Percentiles rank a stretch among this genome's conserved stretches.
Evolutionary conservation across 2,797 vertebrate genomes (phyloP).

Genomic region (Enteromius afrohamiltoni): DNA sequence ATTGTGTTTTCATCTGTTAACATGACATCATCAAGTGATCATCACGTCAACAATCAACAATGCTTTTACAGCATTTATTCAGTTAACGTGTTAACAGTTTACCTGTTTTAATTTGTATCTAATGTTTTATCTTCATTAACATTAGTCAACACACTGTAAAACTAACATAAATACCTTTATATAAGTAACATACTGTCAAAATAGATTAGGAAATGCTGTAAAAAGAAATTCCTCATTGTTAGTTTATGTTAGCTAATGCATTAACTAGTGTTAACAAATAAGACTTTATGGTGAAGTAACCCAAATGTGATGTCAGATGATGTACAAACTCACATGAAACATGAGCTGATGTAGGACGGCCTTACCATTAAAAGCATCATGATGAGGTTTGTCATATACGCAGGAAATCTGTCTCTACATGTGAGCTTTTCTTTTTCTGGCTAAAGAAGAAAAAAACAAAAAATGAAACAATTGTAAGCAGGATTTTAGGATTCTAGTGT

Average conservation of each 20-base stretch:
- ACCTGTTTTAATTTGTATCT: too few species aligned
- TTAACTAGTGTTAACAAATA: neutral
- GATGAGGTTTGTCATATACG: slow-evolving; percentile 92
- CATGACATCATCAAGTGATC: neutral
- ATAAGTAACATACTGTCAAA: neutral
- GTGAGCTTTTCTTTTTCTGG: slow-evolving; percentile 90
- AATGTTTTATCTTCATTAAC: neutral
- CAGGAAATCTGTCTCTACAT: slow-evolving; percentile 90
- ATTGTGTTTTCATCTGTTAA: neutral
- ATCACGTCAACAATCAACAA: neutral
- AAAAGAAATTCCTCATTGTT: neutral
- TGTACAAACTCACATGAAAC: neutral
- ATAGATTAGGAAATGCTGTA: neutral
- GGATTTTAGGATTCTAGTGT: neutral
- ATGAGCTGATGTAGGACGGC: neutral
- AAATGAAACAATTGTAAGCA: neutral
- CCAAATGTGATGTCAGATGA: neutral
- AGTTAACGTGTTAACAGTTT: neutral
- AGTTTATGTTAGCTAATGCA: slow-evolving; percentile 15
- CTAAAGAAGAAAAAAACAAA: slow-evolving; percentile 62
- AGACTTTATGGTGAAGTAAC: slow-evolving; percentile 14
- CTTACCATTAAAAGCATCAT: slow-evolving; percentile 96
- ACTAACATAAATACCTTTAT: neutral
- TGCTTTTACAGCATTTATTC: neutral
- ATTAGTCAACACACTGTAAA: neutral